Evolutionary conservation across 1,140 invertebrate species (phyloP), one percentile per base, ranked within the genome.

Genomic region (Diabrotica virgifera): DNA sequence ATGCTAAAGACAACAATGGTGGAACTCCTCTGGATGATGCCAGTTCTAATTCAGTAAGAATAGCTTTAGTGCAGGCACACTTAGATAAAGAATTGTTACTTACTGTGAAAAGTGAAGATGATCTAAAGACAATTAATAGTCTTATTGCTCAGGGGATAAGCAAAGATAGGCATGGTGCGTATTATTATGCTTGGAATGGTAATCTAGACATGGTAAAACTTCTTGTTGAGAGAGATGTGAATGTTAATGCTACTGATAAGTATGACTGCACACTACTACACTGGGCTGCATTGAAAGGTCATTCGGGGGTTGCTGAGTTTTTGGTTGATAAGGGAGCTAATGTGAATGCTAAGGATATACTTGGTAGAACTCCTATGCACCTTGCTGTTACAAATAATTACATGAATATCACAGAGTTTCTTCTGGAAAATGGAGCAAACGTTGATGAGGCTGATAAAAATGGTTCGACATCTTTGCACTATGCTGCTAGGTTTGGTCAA

Each of bases 171-270:
- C 8, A 13, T 52, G 13, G 51, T n/a, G 11, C 51, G 11, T 52
- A 11, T 13, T 8, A 8, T 13, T 13, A 52, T 8, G 8, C 8
- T n/a, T 8, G 51, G 13, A 52, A 13, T n/a, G 13, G 51, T 11
- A 4, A n/a, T 11, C 13, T n/a, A 11, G 8, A 11, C 11, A n/a
- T 13, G 51, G 8, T 52, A 52, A 56, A 13, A 24, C 11, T 5
- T 56, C 54, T 56, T 56, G 35, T 56, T 6, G 35, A 56, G 12
- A n/a, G 35, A 36, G 35, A 56, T 5, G 54, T 10, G 5, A 24
- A 56, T 13, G 35, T 56, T 13, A 56, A 56, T 13, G 24, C 24
- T 24, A 56, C 12, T 10, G 54, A 56, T 24, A 56, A 24, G 24
- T 5, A 56, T 10, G 54, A 24, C 5, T 24, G 54, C 11, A 56